A percentile compares a stretch with the other conserved stretches of the same genome.
phyloP scores from a whole-genome alignment of 2,888 invertebrate species.

The Ochlodes sylvanus region DNA sequence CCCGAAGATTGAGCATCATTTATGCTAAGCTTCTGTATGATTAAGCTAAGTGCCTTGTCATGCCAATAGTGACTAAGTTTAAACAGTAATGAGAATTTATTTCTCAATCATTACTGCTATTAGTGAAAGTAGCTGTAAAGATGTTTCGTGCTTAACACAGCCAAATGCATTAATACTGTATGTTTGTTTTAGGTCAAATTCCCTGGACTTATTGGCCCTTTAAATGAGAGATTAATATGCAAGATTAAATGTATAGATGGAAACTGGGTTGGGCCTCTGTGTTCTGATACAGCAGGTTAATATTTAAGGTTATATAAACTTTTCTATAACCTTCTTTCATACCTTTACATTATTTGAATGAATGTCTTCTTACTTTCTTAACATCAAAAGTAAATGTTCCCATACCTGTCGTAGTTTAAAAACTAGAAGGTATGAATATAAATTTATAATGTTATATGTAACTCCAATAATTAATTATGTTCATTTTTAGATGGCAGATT shows the following conservation, averaged over 20 bases:
- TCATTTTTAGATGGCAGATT: constrained; percentile 88
- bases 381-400: neutral
- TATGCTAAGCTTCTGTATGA: no score
- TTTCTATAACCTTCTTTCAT: constrained; percentile 26
- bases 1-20: no score
- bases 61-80: no score
- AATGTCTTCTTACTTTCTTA: neutral
- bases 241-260: constrained; percentile 94
- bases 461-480: neutral
- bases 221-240: constrained; percentile 90
- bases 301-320: constrained; percentile 28
- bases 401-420: neutral
- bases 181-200: constrained; percentile 85
- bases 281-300: constrained; percentile 89
- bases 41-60: no score
- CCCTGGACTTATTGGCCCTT: constrained; percentile 90
- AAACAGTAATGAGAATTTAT: no score
- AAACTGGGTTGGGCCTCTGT: constrained; percentile 93
- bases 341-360: constrained; percentile 3
- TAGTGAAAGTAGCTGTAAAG: no score
- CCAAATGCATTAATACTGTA: no score
- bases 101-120: no score
- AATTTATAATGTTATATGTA: no score
- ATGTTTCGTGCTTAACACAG: no score
- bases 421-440: no score